Base-by-base conservation (phyloP, 2,888 invertebrate genomes). In the Drosophila merina region DNA sequence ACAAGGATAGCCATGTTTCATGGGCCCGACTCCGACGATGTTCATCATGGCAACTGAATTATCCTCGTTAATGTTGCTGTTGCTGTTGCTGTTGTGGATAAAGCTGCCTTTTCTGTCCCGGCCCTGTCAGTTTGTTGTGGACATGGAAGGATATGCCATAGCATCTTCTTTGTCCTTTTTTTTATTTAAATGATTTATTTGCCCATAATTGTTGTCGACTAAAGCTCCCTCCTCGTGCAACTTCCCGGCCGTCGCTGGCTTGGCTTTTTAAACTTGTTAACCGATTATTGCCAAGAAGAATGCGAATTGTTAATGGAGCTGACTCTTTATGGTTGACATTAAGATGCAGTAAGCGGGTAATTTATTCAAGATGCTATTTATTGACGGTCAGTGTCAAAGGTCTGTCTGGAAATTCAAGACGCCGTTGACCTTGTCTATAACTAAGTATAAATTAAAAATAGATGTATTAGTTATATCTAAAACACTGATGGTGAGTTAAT, bases 131-230 rank as follows among this genome's bases (percentile, higher is more conserved):
- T 47, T 69, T 26, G 36, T 42, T n/a, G n/a, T 63, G 54, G 36
- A 73, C 64, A 45, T 70, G 69, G 54, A 72, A 70, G 69, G 69
- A 70, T 70, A 40, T 64, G 54, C 51, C 68, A 51, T 52, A 42
- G 26, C 42, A 12, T 40, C 69, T 64, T 69, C 69, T 70, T 70
- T 73, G 31, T 63, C 26, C 44, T 12, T 62, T 26, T 48, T 40
- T 56, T 67, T 67, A 63, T 55, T 30, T 44, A 63, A 72, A 47
- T 70, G 69, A 70, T 72, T 70, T 70, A 70, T 70, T 51, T 73
- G 9, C 64, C 28, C 54, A 26, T 68, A 56, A 67, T 67, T 51
- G 68, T 50, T 54, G 42, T 31, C 36, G n/a, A 30, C 9, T 6
- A 25, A 36, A 54, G 30, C 44, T 10, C 57, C 40, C n/a, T 12